Base-by-base conservation (phyloP, 2,888 invertebrate species). In the Leptura quadrifasciata region DNA sequence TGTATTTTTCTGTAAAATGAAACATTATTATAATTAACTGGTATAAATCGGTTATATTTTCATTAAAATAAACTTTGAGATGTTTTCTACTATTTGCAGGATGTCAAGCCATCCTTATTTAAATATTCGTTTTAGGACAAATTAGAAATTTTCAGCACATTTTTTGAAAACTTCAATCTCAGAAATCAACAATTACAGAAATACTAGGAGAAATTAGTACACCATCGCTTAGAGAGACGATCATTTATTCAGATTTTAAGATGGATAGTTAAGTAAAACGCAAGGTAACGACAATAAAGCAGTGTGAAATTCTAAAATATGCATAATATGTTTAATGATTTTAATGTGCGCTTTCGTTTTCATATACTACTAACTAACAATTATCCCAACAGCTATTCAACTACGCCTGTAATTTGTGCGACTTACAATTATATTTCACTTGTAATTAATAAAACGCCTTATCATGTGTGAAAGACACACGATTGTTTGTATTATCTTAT, bases 401-500 rank as follows among this genome's bases (percentile, higher is more conserved):
- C 63, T 63, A 63, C 63, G 18, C 39, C 21, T 18, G 18, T 21
- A 63, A 58, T 24, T 58, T n/a, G 24, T 20, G n/a, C 58, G 58
- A 58, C n/a, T 27, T 31, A 65, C 65, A 39, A 68, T 68, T 68
- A 68, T 55, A 54, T 10, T 27, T 57, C n/a, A n/a, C 18, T 57
- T 27, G 17, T 68, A 68, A 68, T 68, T 68, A 68, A 57, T 20
- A 55, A 68, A 57, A 52, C 20, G 15, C 24, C 27, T 55, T 68
- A 68, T 55, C 55, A 55, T 31, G 55, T 68, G 68, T 68, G 68
- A 68, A 68, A 68, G 35, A 17, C 20, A 57, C 55, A 55, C 57
- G 20, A 68, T 68, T 68, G 68, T 68, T 68, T 52, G 24, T 12
- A 65, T 65, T 65, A 63, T 63, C 63, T 39, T 63, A 20, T 20